phyloP scores from a whole-genome alignment of 2,113 vertebrate species.

The Petromus typicus region DNA sequence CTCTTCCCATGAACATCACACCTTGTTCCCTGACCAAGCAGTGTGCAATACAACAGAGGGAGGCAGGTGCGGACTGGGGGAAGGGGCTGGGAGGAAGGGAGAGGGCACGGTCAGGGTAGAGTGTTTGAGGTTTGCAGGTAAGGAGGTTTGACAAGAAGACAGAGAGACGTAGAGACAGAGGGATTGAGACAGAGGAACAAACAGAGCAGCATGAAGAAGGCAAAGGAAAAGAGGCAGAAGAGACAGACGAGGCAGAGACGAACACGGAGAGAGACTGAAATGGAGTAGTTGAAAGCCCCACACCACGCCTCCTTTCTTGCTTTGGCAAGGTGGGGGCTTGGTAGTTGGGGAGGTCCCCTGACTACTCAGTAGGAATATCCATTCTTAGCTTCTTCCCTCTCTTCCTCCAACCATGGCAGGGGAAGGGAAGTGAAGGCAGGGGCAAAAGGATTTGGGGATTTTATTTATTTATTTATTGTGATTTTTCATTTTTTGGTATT shows the following conservation, averaged over 20 bases:
- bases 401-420: slow-evolving; percentile 59
- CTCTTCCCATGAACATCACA: slow-evolving; percentile 78
- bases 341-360: slow-evolving; percentile 66
- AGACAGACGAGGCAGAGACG: slow-evolving; percentile 71
- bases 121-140: slow-evolving; percentile 74
- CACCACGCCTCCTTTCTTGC: slow-evolving; percentile 70
- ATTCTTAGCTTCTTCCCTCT: slow-evolving; percentile 64
- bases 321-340: slow-evolving; percentile 65
- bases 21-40: slow-evolving; percentile 79
- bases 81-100: slow-evolving; percentile 47
- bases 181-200: slow-evolving; percentile 64
- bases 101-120: slow-evolving; percentile 65
- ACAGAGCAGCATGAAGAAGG: slow-evolving; percentile 69
- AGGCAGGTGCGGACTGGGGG: slow-evolving; percentile 74
- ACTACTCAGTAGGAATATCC: slow-evolving; percentile 65
- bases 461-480: slow-evolving; percentile 86
- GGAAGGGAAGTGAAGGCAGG: slow-evolving; percentile 67
- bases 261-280: slow-evolving; percentile 68
- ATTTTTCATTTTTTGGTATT: slow-evolving; percentile 80
- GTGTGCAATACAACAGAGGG: slow-evolving; percentile 81
- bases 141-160: slow-evolving; percentile 79
- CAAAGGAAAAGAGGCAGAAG: slow-evolving; percentile 70
- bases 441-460: slow-evolving; percentile 72
- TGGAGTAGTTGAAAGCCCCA: slow-evolving; percentile 66
- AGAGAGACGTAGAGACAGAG: slow-evolving; percentile 70